A percentile compares a stretch with the other conserved stretches of the same genome.
Evolutionary conservation across 2,888 invertebrate species (phyloP).

Genomic region (Cartodere bifasciata): DNA sequence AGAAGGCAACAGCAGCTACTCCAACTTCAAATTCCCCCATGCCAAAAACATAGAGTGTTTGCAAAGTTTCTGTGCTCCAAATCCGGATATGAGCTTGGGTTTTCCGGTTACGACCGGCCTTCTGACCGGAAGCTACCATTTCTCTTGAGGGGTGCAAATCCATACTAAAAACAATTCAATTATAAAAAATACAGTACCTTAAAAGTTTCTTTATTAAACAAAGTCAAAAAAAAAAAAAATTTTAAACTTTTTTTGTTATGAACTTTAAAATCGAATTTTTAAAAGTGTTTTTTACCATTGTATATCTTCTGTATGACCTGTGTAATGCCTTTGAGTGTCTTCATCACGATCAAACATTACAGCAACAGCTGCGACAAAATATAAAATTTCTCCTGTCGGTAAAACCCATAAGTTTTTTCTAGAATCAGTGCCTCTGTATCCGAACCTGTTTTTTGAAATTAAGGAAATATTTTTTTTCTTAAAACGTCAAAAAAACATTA

Average conservation of each 20-base stretch:
- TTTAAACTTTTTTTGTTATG: background rate
- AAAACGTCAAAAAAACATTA: too few relatives aligned
- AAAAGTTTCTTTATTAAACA: too few relatives aligned
- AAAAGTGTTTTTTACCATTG: constrained; percentile 54
- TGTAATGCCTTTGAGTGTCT: constrained; percentile 80
- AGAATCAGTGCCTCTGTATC: constrained; percentile 85
- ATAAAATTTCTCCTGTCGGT: constrained; percentile 85
- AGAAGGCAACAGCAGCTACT: constrained; percentile 80
- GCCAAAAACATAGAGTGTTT: constrained; percentile 80
- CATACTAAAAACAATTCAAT: constrained; percentile 64
- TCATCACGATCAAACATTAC: constrained; percentile 78
- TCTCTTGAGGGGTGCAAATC: constrained; percentile 79
- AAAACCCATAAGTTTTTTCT: constrained; percentile 83
- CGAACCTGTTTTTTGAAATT: constrained; percentile 50
- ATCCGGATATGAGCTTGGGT: constrained; percentile 83
- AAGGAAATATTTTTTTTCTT: constrained; percentile 29
- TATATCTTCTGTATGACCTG: constrained; percentile 86
- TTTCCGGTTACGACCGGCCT: constrained; percentile 69
- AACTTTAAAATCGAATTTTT: constrained; percentile 1
- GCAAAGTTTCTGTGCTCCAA: constrained; percentile 83
- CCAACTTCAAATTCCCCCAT: constrained; percentile 83
- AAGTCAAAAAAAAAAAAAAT: constrained; percentile 8
- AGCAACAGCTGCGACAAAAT: constrained; percentile 86
- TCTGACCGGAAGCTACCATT: constrained; percentile 82
- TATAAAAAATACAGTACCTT: too few relatives aligned